Percentiles rank a stretch among this genome's conserved stretches.
Evolutionary conservation across 2,113 vertebrate genomes (phyloP).

Genomic region (Pachycephala philippinensis): DNA sequence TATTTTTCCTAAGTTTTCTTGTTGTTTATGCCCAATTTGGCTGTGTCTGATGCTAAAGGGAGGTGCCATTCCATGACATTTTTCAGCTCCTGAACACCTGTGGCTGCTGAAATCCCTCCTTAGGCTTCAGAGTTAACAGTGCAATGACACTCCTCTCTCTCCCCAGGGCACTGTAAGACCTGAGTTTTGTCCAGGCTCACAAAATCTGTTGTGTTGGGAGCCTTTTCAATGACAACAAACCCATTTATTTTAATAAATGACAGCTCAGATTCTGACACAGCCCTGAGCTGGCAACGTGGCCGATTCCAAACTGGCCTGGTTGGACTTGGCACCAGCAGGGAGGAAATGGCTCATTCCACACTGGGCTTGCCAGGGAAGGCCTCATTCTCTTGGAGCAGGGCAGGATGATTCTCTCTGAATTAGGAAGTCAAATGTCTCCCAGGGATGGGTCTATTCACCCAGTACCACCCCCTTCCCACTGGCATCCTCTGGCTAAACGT

Average conservation of each 20-base stretch:
- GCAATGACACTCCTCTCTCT: neutral
- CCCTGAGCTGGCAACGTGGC: slow-evolving; percentile 7
- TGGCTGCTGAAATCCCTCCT: neutral
- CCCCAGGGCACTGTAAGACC: neutral
- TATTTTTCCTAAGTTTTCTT: neutral
- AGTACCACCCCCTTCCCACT: neutral
- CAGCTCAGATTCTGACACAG: slow-evolving; percentile 15
- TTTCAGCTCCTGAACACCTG: neutral
- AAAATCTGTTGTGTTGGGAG: neutral
- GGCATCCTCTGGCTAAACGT: neutral
- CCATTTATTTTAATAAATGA: slow-evolving; percentile 5
- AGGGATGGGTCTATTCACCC: neutral
- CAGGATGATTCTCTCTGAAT: neutral
- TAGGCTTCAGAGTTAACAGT: neutral
- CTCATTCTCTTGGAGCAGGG: neutral
- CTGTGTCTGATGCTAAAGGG: neutral
- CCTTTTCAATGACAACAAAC: slow-evolving; percentile 5
- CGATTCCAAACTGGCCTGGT: slow-evolving; percentile 27
- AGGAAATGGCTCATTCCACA: slow-evolving; percentile 49
- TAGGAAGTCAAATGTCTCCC: neutral
- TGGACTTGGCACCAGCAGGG: slow-evolving; percentile 30
- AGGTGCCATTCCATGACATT: neutral
- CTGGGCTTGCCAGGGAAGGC: slow-evolving; percentile 9
- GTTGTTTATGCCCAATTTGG: neutral
- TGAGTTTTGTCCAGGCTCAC: neutral